phyloP scores from a whole-genome alignment of 2,113 vertebrate species.

The Oncorhynchus tshawytscha region DNA sequence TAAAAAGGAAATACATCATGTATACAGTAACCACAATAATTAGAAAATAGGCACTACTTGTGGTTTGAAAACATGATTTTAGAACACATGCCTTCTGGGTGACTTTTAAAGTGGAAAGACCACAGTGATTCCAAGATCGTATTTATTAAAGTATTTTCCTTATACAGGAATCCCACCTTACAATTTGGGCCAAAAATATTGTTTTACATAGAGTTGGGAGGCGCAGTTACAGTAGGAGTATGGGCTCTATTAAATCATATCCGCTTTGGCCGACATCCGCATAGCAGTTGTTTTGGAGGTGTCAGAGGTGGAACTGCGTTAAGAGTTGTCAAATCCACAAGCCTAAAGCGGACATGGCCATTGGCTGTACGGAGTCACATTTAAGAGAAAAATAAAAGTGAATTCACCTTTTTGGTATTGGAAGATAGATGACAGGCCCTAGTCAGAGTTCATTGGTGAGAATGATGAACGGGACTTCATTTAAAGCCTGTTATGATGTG shows the following conservation, averaged over 20 bases:
- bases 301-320: no score
- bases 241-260: neutral
- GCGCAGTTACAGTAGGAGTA: neutral
- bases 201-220: no score
- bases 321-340: no score
- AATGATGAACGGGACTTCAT: neutral
- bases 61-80: constrained; percentile 25
- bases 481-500: no score
- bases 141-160: neutral
- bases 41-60: constrained; percentile 50
- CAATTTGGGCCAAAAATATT: neutral
- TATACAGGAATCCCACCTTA: neutral
- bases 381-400: no score
- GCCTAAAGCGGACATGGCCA: no score
- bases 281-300: no score
- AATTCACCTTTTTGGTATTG: neutral
- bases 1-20: constrained; percentile 26
- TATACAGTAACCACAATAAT: constrained; percentile 45
- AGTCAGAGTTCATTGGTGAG: neutral
- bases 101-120: neutral
- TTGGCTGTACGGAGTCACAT: no score
- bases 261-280: no score
- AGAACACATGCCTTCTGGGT: constrained; percentile 16
- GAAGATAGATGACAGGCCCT: neutral
- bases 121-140: neutral